Conservation (phyloP, 1,140 invertebrate species). For the Galleria mellonella region DNA sequence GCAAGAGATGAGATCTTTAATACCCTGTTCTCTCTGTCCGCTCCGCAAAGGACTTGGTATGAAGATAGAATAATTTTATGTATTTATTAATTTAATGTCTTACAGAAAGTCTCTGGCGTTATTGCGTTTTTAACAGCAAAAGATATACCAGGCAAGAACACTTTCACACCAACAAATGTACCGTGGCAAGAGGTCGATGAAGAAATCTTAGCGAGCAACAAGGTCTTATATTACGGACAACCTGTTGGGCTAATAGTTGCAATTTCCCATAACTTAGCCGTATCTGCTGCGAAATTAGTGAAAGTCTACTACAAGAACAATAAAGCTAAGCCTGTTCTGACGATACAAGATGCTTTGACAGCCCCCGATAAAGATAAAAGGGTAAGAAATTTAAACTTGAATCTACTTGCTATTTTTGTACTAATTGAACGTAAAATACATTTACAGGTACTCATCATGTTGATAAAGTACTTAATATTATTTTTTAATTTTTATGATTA, state of each 20-base stretch:
- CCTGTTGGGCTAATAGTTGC: conserved; percentile 84
- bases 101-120: conserved; percentile 80
- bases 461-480: too few relatives aligned
- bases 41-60: too few relatives aligned
- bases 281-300: conserved; percentile 79
- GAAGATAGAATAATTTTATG: too few relatives aligned
- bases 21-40: too few relatives aligned
- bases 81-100: too few relatives aligned
- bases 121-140: conserved; percentile 81
- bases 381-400: conserved; percentile 38
- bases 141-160: conserved; percentile 85
- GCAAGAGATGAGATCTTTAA: too few relatives aligned
- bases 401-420: too few relatives aligned
- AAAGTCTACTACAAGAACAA: conserved; percentile 78
- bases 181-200: conserved; percentile 43
- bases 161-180: conserved; percentile 54
- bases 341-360: conserved; percentile 76
- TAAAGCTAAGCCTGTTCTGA: conserved; percentile 44
- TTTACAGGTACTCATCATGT: too few relatives aligned
- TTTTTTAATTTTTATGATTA: too few relatives aligned
- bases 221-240: conserved; percentile 81
- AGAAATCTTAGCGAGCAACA: conserved; percentile 73
- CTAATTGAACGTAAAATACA: too few relatives aligned
- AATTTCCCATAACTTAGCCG: conserved; percentile 74
- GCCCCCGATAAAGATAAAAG: conserved; percentile 50